Evolutionary conservation across 2,888 invertebrate genomes (phyloP), one percentile per base, ranked within the genome.

Genomic region (Ligdia adustata): DNA sequence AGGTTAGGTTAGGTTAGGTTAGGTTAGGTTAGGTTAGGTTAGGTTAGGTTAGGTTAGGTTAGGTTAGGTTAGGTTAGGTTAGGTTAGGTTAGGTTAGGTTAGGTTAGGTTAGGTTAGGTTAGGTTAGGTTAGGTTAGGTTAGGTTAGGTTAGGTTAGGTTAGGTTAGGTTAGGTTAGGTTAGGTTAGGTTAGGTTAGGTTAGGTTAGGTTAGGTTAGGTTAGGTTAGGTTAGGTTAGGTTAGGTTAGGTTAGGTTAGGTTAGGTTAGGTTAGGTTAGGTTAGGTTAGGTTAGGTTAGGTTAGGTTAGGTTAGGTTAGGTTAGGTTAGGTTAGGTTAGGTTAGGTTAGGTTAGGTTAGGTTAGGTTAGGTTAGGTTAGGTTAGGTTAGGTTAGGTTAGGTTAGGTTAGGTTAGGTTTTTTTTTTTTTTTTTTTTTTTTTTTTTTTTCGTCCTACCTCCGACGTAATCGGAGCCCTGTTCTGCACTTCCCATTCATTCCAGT

Each of bases 101-200:
- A 46, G 51, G 46, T 46, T 45, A 46, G 46, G 52, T 43, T 46
- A 42, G 43, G 52, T 46, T 46, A 52, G 52, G 52, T 46, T 47
- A 52, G 52, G 46, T 46, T 43, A 52, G 46, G 46, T 46, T 47
- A 46, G 52, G 52, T 42, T 43, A 42, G 52, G 43, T 46, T 42
- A 44, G 49, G 49, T 39, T 44, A 50, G 50, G 50, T 44, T 44
- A 50, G 50, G 50, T 44, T 44, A 50, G 50, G 50, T 45, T 45
- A 45, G 50, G 50, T 44, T 44, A 50, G 45, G 45, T 45, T 41
- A 41, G 46, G 46, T 42, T 46, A 50, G 50, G 40, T 43, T 39
- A 39, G 38, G 38, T 42, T 49, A 38, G 37, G 37, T 42, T 42
- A 38, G 42, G 38, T 37, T 41, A 49, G 48, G 42, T 37, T 38